Conservation (phyloP, 2,797 vertebrate genomes). For the Hippoglossus hippoglossus region DNA sequence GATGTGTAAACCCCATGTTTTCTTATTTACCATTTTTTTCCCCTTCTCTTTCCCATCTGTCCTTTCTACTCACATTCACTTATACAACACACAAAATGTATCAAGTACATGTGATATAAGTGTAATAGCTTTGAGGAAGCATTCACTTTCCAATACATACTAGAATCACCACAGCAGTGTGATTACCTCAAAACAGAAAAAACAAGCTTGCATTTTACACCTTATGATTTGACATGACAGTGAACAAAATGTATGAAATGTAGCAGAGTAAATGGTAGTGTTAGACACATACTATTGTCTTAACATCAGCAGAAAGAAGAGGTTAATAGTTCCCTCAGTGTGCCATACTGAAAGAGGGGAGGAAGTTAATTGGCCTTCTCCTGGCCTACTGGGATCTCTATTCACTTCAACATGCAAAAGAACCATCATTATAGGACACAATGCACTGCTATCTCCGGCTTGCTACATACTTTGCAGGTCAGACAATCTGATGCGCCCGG, state of each 20-base stretch:
- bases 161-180: neutral
- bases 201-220: slow-evolving; percentile 5
- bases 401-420: slow-evolving; percentile 82
- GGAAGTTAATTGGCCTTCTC: slow-evolving; percentile 82
- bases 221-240: slow-evolving; percentile 23
- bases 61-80: neutral
- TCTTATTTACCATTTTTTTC: neutral
- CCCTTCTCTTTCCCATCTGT: neutral
- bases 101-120: neutral
- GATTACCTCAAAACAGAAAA: slow-evolving; percentile 31
- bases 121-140: neutral
- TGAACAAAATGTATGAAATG: slow-evolving; percentile 36
- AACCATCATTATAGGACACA: slow-evolving; percentile 80
- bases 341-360: slow-evolving; percentile 64
- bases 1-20: slow-evolving; percentile 14
- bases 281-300: slow-evolving; percentile 61
- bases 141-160: neutral
- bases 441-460: slow-evolving; percentile 72
- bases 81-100: neutral
- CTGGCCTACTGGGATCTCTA: slow-evolving; percentile 80
- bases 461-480: slow-evolving; percentile 76
- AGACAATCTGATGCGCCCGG: slow-evolving; percentile 71
- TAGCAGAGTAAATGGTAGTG: slow-evolving; percentile 43
- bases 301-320: slow-evolving; percentile 59
- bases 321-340: slow-evolving; percentile 67